Percentiles rank a stretch among this genome's conserved stretches.
phyloP scores from a whole-genome alignment of 2,113 vertebrate genomes.

The Tachysurus vachellii region DNA sequence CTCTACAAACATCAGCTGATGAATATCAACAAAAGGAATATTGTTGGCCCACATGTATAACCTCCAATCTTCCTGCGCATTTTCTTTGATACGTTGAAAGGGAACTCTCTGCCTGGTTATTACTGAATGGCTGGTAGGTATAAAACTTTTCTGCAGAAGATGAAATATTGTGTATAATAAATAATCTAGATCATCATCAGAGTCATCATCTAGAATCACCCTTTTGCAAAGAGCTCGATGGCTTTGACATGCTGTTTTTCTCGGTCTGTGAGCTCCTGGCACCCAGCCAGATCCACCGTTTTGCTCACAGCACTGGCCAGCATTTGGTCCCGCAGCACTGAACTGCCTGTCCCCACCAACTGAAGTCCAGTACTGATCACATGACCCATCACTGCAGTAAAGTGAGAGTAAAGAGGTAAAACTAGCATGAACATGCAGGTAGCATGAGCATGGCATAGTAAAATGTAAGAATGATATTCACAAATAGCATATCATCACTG shows the following conservation, averaged over 20 bases:
- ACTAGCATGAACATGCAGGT: background rate
- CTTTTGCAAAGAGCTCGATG: constrained; percentile 80
- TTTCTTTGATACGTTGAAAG: background rate
- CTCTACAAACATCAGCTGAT: background rate
- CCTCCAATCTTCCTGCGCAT: background rate
- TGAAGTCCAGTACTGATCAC: constrained; percentile 83
- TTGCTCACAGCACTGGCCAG: constrained; percentile 75
- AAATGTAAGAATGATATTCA: background rate
- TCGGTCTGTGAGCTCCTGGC: constrained; percentile 77
- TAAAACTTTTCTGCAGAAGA: background rate
- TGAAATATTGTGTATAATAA: background rate
- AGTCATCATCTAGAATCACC: constrained; percentile 72
- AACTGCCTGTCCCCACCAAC: constrained; percentile 78
- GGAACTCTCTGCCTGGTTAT: too few species aligned
- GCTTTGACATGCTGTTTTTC: constrained; percentile 86
- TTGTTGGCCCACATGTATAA: too few species aligned
- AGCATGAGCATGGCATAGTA: background rate
- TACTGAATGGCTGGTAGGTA: background rate
- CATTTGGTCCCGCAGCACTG: constrained; percentile 71
- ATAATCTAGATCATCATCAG: background rate
- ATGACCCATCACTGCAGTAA: constrained; percentile 84
- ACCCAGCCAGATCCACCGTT: constrained; percentile 73
- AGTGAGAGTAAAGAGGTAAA: background rate
- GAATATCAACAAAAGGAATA: background rate
- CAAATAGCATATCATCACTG: too few species aligned